These are phyloP conservation scores for Helogale parvula DNA, from an alignment of 2,113 vertebrate species.

Conservation along the genomic window DNA sequence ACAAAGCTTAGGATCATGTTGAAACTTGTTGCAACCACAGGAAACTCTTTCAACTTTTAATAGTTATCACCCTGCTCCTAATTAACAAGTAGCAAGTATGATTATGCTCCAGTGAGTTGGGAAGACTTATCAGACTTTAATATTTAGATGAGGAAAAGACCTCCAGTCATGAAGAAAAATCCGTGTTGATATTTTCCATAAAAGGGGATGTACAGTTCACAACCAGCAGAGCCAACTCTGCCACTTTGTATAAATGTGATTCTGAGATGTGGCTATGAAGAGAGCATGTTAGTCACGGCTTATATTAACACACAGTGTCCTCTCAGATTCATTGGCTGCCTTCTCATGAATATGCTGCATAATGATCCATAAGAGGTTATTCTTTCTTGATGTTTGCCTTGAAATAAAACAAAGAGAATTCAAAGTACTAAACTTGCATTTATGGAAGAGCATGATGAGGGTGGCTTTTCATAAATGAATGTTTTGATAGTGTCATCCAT, in stretches of 20 bases:
- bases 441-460: neutral
- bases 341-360: neutral
- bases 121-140: conserved; percentile 69
- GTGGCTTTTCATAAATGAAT: neutral
- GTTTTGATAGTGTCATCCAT: neutral
- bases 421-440: neutral
- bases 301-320: neutral
- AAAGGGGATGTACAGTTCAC: conserved; percentile 46
- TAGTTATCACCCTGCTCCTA: conserved; percentile 65
- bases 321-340: neutral
- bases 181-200: conserved; percentile 68
- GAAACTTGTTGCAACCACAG: conserved; percentile 75
- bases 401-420: conserved; percentile 19
- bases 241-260: conserved; percentile 14
- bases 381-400: neutral
- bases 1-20: conserved; percentile 57
- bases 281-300: neutral
- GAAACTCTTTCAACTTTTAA: conserved; percentile 75
- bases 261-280: neutral
- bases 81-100: conserved; percentile 72
- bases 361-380: neutral
- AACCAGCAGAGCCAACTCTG: neutral
- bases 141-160: conserved; percentile 72
- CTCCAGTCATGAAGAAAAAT: conserved; percentile 66
- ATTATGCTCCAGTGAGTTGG: conserved; percentile 56